Conservation (phyloP, 2,888 invertebrate species). For the Spodoptera exigua region DNA sequence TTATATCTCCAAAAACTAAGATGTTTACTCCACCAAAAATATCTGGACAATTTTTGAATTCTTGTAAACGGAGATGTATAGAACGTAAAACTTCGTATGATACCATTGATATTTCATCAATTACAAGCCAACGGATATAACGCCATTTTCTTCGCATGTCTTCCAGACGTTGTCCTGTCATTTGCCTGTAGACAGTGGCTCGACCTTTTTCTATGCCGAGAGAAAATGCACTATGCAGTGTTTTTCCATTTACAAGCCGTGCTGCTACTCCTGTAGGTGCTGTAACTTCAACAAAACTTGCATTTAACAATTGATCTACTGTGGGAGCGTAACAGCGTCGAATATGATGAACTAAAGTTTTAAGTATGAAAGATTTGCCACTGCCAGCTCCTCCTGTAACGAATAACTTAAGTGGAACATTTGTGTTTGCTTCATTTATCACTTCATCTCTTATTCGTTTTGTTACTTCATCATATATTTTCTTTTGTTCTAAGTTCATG, state of each 20-base stretch:
- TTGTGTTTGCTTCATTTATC: not conserved
- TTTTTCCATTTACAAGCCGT: slow-evolving; percentile 2
- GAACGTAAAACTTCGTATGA: not conserved
- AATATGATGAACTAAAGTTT: not conserved
- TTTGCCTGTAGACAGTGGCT: slow-evolving; percentile 3
- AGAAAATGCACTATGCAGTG: not conserved
- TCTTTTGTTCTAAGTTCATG: slow-evolving; percentile 4
- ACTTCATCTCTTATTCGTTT: not conserved
- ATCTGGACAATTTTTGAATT: no score
- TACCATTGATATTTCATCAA: slow-evolving; percentile 4
- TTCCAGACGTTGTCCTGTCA: slow-evolving; percentile 4
- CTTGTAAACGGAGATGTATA: no score
- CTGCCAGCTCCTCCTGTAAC: slow-evolving; percentile 3
- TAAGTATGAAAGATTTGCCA: not conserved
- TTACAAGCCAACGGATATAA: not conserved
- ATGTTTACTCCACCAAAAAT: no score
- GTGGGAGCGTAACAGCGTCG: slow-evolving; percentile 2
- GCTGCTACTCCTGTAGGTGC: slow-evolving; percentile 4
- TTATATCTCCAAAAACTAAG: no score
- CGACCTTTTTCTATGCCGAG: slow-evolving; percentile 1
- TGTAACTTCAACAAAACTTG: slow-evolving; percentile 3
- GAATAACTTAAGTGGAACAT: not conserved
- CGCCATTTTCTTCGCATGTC: slow-evolving; percentile 7
- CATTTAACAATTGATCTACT: slow-evolving; percentile 2
- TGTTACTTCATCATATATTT: slow-evolving; percentile 1